Conservation (phyloP, 2,888 invertebrate species). For the Megaustenia siamemsis region DNA sequence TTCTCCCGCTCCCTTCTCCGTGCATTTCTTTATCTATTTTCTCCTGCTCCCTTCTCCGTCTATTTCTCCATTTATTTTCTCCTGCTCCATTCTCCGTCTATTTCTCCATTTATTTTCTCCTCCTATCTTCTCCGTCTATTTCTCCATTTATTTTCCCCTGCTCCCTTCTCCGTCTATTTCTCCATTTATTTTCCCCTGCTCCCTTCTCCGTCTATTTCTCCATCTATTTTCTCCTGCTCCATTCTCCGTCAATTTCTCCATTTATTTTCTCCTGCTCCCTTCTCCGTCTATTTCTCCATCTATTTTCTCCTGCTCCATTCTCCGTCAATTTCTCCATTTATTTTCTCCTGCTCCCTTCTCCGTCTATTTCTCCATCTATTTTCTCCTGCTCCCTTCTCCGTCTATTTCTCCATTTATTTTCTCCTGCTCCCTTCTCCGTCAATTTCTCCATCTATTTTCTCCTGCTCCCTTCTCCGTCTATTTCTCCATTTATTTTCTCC, state of each 20-base stretch:
- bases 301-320: neutral
- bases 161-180: neutral
- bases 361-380: constrained; percentile 7
- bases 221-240: neutral
- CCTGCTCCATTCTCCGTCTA: neutral
- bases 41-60: neutral
- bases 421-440: neutral
- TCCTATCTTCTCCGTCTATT: neutral
- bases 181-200: neutral
- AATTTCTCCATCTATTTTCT: constrained; percentile 13
- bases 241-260: neutral
- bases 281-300: too few species aligned
- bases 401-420: constrained; percentile 13
- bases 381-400: neutral
- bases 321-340: neutral
- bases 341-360: neutral
- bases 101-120: neutral
- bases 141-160: neutral
- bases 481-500: neutral
- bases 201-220: neutral
- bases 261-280: neutral
- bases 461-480: constrained; percentile 10
- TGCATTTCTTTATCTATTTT: neutral
- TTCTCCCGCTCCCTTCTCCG: neutral
- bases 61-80: neutral